Evolutionary conservation across 2,113 vertebrate species (phyloP).

Genomic region (Myotis brandtii): DNA sequence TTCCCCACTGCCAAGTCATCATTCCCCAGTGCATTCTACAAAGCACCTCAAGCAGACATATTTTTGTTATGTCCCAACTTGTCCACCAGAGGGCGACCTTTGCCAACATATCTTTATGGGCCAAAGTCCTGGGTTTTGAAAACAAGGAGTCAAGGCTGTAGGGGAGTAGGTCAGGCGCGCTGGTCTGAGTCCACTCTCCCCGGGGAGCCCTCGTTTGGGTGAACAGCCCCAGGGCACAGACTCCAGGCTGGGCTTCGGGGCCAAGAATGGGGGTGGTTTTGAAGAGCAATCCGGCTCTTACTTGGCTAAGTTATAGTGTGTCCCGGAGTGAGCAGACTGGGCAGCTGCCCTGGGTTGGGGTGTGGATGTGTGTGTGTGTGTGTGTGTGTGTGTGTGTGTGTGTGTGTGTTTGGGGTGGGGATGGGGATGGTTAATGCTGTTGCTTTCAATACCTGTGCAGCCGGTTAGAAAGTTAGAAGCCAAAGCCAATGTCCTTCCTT

Average conservation of each 20-base stretch:
- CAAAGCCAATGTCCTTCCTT: not conserved
- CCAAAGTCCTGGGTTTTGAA: not conserved
- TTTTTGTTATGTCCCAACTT: not conserved
- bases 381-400: not conserved
- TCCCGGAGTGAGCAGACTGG: not conserved
- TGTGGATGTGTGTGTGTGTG: no score
- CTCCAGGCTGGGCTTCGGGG: rapidly evolving
- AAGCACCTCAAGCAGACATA: not conserved
- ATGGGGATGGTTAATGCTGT: not conserved
- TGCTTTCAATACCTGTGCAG: not conserved
- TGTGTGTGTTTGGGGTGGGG: not conserved
- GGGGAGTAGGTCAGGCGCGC: not conserved
- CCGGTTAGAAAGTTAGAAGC: not conserved
- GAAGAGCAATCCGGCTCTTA: not conserved
- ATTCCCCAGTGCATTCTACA: rapidly evolving
- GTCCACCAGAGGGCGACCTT: slow-evolving; percentile 68
- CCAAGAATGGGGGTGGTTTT: not conserved
- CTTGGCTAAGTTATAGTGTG: not conserved
- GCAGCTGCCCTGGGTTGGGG: not conserved
- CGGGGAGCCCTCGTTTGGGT: not conserved
- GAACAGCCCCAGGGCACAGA: not conserved
- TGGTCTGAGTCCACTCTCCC: not conserved
- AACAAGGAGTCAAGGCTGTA: no score
- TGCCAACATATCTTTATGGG: not conserved
- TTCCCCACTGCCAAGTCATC: not conserved